These are phyloP conservation scores for Lepidostoma basale DNA, from an alignment of 1,140 invertebrate species.

Conservation along the genomic window DNA sequence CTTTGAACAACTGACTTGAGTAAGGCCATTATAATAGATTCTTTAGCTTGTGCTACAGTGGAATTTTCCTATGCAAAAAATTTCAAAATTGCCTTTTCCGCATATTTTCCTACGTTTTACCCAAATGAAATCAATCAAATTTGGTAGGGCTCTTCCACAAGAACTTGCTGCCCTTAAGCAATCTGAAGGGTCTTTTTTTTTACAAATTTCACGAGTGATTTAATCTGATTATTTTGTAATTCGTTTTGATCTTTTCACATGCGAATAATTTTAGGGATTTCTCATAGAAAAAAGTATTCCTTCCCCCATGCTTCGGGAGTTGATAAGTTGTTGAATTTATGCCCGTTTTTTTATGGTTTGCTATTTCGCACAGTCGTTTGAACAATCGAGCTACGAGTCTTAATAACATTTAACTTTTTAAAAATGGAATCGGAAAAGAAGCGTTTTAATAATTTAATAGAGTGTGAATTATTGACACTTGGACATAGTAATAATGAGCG, in stretches of 20 bases:
- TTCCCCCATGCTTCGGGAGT: not conserved
- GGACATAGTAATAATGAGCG: too few relatives aligned
- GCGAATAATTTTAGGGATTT: slow-evolving; percentile 7
- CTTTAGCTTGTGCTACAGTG: not conserved
- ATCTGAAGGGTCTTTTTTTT: slow-evolving; percentile 18
- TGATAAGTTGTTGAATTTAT: slow-evolving; percentile 12
- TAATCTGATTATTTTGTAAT: slow-evolving; percentile 25
- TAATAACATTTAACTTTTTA: too few relatives aligned
- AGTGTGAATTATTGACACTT: too few relatives aligned
- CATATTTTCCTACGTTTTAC: slow-evolving; percentile 16
- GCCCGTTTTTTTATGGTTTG: slow-evolving; percentile 7
- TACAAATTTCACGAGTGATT: slow-evolving; percentile 23
- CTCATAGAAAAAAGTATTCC: not conserved
- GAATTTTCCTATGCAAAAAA: not conserved
- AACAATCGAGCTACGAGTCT: too few relatives aligned
- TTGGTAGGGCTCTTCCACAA: not conserved
- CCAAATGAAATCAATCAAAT: slow-evolving; percentile 24
- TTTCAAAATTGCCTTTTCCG: slow-evolving; percentile 1
- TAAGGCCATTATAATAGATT: too few relatives aligned
- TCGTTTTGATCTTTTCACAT: slow-evolving; percentile 19
- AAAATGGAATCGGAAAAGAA: too few relatives aligned
- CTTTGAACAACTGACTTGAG: too few relatives aligned
- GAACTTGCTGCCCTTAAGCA: slow-evolving; percentile 1
- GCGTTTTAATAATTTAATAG: too few relatives aligned
- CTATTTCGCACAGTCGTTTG: too few relatives aligned